Evolutionary conservation across 1,140 invertebrate genomes (phyloP).

Genomic region (Drosophila funebris): DNA sequence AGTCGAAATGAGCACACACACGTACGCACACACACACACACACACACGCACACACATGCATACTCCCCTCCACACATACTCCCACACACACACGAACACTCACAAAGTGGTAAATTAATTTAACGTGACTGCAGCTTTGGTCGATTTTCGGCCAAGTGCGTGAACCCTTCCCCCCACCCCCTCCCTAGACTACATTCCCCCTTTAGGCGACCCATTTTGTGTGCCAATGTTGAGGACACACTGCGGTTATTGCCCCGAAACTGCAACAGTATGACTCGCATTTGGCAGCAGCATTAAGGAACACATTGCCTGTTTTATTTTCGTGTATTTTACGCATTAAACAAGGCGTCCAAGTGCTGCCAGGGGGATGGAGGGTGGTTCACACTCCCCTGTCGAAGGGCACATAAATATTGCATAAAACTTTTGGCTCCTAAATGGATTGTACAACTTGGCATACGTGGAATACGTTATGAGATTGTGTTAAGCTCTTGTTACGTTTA

Average conservation of each 20-base stretch:
- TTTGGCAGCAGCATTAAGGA: not conserved
- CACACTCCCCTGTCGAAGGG: not conserved
- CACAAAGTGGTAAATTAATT: constrained; percentile 70
- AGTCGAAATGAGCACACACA: constrained; percentile 60
- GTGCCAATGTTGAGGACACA: constrained; percentile 66
- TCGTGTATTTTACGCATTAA: constrained; percentile 78
- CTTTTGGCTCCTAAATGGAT: constrained; percentile 40
- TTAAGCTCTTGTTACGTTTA: not conserved
- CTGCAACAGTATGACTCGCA: constrained; percentile 17
- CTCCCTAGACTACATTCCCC: not conserved
- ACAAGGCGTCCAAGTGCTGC: constrained; percentile 35
- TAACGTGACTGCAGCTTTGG: constrained; percentile 80
- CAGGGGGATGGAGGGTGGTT: too few relatives aligned
- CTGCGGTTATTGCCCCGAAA: constrained; percentile 74
- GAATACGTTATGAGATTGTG: constrained; percentile 21
- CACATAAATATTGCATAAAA: constrained; percentile 66
- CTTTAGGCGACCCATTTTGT: constrained; percentile 26
- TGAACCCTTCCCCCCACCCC: not conserved
- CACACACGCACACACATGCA: constrained; percentile 3
- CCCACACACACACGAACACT: constrained; percentile 15
- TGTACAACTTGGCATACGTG: constrained; percentile 23
- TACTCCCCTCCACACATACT: too few relatives aligned
- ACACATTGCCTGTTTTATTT: constrained; percentile 13
- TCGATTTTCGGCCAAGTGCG: constrained; percentile 74
- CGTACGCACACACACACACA: constrained; percentile 24